phyloP scores from a whole-genome alignment of 2,888 invertebrate species.

The Melinaea menophilus region DNA sequence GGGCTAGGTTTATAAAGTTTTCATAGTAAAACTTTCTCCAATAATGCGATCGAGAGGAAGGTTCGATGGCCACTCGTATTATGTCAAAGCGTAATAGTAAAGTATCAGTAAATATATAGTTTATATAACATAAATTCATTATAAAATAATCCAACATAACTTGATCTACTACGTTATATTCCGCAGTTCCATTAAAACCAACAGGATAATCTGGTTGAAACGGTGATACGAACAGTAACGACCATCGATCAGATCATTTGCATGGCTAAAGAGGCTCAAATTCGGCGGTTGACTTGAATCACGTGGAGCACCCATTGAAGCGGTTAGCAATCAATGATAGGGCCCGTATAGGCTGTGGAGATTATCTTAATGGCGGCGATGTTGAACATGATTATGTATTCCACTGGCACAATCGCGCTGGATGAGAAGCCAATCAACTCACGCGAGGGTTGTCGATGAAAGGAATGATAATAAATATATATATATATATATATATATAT shows the following conservation, averaged over 20 bases:
- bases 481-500: no score
- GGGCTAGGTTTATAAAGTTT: slow-evolving; percentile 36
- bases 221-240: slow-evolving; percentile 1
- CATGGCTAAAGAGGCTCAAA: slow-evolving; percentile 9
- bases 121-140: slow-evolving; percentile 1
- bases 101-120: slow-evolving; percentile 11
- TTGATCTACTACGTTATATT: not conserved
- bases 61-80: slow-evolving; percentile 20
- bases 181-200: not conserved
- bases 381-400: slow-evolving; percentile 68
- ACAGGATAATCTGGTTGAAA: slow-evolving; percentile 9
- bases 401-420: slow-evolving; percentile 67
- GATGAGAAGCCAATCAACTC: slow-evolving; percentile 73
- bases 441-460: slow-evolving; percentile 37
- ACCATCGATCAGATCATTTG: slow-evolving; percentile 6
- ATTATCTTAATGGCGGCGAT: slow-evolving; percentile 69
- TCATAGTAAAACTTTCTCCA: slow-evolving; percentile 35
- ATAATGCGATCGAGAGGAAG: slow-evolving; percentile 22
- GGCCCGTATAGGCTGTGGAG: slow-evolving; percentile 41
- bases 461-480: slow-evolving; percentile 14
- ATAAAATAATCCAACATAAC: slow-evolving; percentile 5
- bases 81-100: slow-evolving; percentile 23
- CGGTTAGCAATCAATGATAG: slow-evolving; percentile 49
- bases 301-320: slow-evolving; percentile 27
- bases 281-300: slow-evolving; percentile 21